Percentiles rank a stretch among this genome's conserved stretches.
Conservation (phyloP, 2,888 invertebrate species). For the Panopea generosa region DNA sequence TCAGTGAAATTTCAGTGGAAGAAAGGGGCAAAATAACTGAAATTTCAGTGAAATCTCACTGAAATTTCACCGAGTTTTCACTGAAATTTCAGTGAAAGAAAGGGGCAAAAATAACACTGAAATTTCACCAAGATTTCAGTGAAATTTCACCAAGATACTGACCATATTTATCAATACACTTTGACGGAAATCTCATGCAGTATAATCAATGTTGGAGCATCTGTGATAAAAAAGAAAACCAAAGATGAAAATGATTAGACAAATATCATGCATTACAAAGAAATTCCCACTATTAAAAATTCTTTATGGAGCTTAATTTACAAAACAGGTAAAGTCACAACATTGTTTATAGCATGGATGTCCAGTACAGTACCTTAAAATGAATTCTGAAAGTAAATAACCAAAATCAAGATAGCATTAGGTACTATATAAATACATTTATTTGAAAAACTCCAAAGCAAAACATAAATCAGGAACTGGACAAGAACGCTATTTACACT, state of each 20-base stretch:
- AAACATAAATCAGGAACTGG: conserved; percentile 1
- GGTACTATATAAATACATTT: conserved; percentile 1
- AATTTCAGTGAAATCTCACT: no score
- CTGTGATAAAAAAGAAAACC: conserved; percentile 3
- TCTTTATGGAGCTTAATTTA: conserved; percentile 1
- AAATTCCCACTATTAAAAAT: conserved; percentile 2
- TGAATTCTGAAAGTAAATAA: conserved; percentile 3
- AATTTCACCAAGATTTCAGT: conserved; percentile 1
- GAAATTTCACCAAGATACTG: no score
- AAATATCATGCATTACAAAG: conserved; percentile 3
- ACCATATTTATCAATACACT: conserved; percentile 3
- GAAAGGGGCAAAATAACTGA: neutral
- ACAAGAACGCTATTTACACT: neutral
- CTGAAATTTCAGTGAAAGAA: no score
- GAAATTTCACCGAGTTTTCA: no score
- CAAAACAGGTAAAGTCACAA: conserved; percentile 1
- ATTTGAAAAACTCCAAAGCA: neutral
- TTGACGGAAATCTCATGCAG: conserved; percentile 2
- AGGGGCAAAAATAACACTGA: no score
- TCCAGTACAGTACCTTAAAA: conserved; percentile 3
- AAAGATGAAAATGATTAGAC: conserved; percentile 2
- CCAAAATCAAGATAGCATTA: conserved; percentile 1
- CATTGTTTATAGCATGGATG: conserved; percentile 3
- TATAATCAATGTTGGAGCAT: conserved; percentile 3
- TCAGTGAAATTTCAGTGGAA: no score